Percentiles rank a stretch among this genome's conserved stretches.
These are phyloP conservation scores for Drosophila nr. medialis DNA, from an alignment of 2,888 invertebrate species.

Conservation along the genomic window DNA sequence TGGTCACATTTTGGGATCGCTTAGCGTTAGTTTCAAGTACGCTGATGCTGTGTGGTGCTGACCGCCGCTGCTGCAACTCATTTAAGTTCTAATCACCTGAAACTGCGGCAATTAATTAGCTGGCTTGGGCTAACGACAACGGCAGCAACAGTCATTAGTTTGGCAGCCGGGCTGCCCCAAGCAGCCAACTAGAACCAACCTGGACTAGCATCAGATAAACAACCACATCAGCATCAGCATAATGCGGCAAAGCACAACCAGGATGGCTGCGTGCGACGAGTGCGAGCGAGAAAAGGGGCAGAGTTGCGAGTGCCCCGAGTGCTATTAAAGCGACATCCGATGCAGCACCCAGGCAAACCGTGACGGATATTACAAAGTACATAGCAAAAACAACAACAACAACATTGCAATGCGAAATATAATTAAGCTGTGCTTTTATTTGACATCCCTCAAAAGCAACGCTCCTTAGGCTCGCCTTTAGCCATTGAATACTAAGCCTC, in stretches of 20 bases:
- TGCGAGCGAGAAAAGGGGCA: not conserved
- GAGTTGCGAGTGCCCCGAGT: slow-evolving; percentile 35
- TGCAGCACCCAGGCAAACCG: slow-evolving; percentile 32
- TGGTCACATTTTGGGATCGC: slow-evolving; percentile 32
- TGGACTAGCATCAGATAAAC: slow-evolving; percentile 61
- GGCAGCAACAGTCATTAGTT: slow-evolving; percentile 73
- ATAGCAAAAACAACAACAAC: slow-evolving; percentile 20
- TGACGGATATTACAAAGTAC: slow-evolving; percentile 67
- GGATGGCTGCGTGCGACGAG: slow-evolving; percentile 9
- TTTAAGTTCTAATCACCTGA: slow-evolving; percentile 79
- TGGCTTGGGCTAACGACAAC: slow-evolving; percentile 58
- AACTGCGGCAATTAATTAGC: slow-evolving; percentile 77
- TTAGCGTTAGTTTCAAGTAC: slow-evolving; percentile 15
- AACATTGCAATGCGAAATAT: slow-evolving; percentile 49
- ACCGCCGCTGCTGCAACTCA: slow-evolving; percentile 64
- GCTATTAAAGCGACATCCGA: slow-evolving; percentile 70
- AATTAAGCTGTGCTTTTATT: slow-evolving; percentile 56
- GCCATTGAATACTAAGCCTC: not conserved
- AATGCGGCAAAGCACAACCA: slow-evolving; percentile 57
- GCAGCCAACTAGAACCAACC: slow-evolving; percentile 13
- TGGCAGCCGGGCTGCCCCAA: slow-evolving; percentile 33
- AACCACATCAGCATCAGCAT: slow-evolving; percentile 60
- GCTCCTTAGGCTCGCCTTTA: slow-evolving; percentile 53
- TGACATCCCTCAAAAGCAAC: slow-evolving; percentile 20
- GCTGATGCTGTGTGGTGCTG: slow-evolving; percentile 10